Conservation (phyloP, 2,888 invertebrate species). For the Drosophila fungiperda region DNA sequence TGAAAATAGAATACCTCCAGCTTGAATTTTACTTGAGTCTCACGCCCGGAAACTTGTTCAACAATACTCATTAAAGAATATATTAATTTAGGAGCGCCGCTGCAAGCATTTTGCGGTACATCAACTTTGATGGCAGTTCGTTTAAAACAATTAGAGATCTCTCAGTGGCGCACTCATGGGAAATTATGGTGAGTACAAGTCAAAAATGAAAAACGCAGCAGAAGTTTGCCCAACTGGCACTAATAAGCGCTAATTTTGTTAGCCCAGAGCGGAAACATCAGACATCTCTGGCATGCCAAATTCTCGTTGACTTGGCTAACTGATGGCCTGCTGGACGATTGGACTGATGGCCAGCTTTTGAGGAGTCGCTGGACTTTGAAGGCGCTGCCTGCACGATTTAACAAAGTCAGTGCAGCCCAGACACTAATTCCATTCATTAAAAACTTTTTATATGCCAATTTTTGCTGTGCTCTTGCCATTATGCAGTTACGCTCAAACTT, state of each 20-base stretch:
- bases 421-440: constrained; percentile 80
- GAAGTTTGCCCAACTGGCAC: constrained; percentile 76
- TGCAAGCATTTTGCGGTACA: constrained; percentile 64
- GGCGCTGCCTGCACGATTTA: constrained; percentile 66
- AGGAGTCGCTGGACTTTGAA: constrained; percentile 42
- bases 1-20: background rate
- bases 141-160: constrained; percentile 75
- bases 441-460: constrained; percentile 80
- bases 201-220: constrained; percentile 51
- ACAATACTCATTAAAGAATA: constrained; percentile 62
- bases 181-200: constrained; percentile 62
- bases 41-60: constrained; percentile 40
- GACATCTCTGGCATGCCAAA: constrained; percentile 50
- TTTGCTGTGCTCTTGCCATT: constrained; percentile 59
- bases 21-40: constrained; percentile 2
- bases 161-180: constrained; percentile 58
- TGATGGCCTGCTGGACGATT: constrained; percentile 32
- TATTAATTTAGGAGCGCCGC: constrained; percentile 58
- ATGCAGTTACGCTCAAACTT: constrained; percentile 53
- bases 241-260: constrained; percentile 79
- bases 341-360: constrained; percentile 31
- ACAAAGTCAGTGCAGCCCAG: constrained; percentile 74
- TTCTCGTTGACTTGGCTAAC: constrained; percentile 31
- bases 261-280: constrained; percentile 49
- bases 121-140: constrained; percentile 64